Evolutionary conservation across 2,113 vertebrate genomes (phyloP), one percentile per base, ranked within the genome.

Genomic region (Lontra canadensis): DNA sequence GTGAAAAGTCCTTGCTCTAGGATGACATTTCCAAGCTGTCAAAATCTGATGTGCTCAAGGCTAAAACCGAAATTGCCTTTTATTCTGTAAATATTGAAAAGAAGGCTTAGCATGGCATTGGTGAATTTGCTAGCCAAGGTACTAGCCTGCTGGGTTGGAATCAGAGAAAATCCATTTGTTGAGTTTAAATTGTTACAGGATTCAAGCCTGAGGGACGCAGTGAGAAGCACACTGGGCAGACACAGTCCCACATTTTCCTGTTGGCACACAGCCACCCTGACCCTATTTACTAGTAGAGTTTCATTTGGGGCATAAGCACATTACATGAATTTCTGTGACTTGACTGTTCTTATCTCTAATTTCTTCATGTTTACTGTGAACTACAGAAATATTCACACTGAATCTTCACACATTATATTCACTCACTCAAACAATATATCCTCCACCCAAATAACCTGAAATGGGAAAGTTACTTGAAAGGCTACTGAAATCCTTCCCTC

Each of bases 1-100:
- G 97, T 94, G 96, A 97, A 95, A 98, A 98, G 98, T 88, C 98
- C 98, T 98, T 98, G 96, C 98, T 98, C 98, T 98, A 97, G 83
- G 98, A 94, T 96, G 97, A 96, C 97, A 95, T 98, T 98, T 98
- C 97, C 94, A 98, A 98, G 98, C 98, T 98, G 98, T 98, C 98
- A 98, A 84, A 96, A 93, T 96, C 90, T 44, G 39, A 93, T 94
- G 96, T 96, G 93, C 98, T 97, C 95, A 98, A 97, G 98, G 98
- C 98, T 97, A 97, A 97, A 98, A 97, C 97, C 91, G 91, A 98
- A 98, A 94, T 98, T 98, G 97, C 95, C 96, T 98, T 98, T 96
- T 82, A 88, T 97, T 98, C 94, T 97, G 97, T 98, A 98, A 98
- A 98, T 95, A 97, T 97, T 98, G 39, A 96, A 97, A 98, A 98